Conservation (phyloP, 2,113 vertebrate genomes). For the Crotalus viridis region DNA sequence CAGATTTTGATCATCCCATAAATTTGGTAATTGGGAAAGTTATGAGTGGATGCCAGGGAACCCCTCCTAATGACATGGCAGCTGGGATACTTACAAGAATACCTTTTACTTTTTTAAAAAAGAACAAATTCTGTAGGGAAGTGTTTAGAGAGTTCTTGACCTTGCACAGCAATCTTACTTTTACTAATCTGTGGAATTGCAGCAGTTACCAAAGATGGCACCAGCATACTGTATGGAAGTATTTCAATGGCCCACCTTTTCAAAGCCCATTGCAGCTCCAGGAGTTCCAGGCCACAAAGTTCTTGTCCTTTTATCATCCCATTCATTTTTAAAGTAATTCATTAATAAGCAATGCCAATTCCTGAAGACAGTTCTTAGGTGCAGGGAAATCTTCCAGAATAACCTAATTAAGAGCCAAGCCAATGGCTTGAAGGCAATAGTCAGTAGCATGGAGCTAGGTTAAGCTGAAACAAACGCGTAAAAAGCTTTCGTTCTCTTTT, state of each 20-base stretch:
- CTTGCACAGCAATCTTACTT: neutral
- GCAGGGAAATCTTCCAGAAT: slow-evolving; percentile 32
- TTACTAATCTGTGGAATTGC: neutral
- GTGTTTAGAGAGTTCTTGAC: neutral
- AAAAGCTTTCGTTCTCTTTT: neutral
- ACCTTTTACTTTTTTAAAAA: neutral
- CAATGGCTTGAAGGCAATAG: slow-evolving; percentile 30
- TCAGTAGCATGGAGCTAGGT: slow-evolving; percentile 1
- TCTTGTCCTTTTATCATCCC: neutral
- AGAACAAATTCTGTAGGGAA: neutral
- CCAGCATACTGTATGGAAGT: neutral
- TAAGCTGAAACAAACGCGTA: neutral
- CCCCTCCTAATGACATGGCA: neutral
- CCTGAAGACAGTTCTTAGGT: slow-evolving; percentile 27
- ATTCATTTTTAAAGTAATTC: slow-evolving; percentile 23
- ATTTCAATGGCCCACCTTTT: neutral
- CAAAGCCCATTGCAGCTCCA: neutral
- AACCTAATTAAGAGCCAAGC: slow-evolving; percentile 51
- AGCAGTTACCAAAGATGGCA: neutral
- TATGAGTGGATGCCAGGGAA: neutral
- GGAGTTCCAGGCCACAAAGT: neutral
- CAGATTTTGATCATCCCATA: neutral
- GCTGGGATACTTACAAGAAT: neutral
- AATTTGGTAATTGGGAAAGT: neutral
- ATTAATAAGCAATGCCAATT: slow-evolving; percentile 39